Base-by-base conservation (phyloP, 2,113 vertebrate genomes). In the Eptesicus fuscus region DNA sequence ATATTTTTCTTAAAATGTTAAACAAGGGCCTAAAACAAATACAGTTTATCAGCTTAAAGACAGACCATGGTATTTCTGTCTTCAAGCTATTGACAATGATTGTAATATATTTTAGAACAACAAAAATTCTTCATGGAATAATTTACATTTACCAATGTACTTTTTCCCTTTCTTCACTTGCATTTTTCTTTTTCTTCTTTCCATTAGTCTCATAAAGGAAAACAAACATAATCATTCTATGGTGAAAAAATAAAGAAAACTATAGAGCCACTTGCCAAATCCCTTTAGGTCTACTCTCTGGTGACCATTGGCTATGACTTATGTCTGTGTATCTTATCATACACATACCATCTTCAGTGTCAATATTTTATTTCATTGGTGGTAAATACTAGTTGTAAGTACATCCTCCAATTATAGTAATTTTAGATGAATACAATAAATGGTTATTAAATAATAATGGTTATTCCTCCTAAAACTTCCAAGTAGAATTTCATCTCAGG, bases 291-390 rank as follows among this genome's bases (percentile, higher is more conserved):
- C 30, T 93, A 37, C 12, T 84, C 4, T 23, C 18, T 47, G 37
- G 40, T 80, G 47, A 79, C 87, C 28, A 30, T 77, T 63, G 91
- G 79, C 16, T 4, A 20, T 83, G 42, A 83, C 51, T 89, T 49
- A 22, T 88, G 18, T 88, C 59, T 78, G 47, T 84, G 25, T 82
- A 47, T 79, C 67, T 95, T 73, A 84, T 95, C 88, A 69, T 51
- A 63, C 4, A 20, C 7, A 83, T 17, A 40, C 4, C 18, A 44
- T n/a, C 67, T 90, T 95, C 10, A 28, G 40, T 82, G 85, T 71
- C 69, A 30, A 51, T 73, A 86, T 83, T 88, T 91, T 89, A 70
- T 85, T 92, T 91, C 79, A 79, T 88, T 76, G 16, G 30, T 88
- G 83, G 40, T 84, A 91, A 94, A 70, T 73, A 77, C 20, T 65